Evolutionary conservation across 2,797 vertebrate species (phyloP), one percentile per base, ranked within the genome.

Genomic region (Sardinella longiceps): DNA sequence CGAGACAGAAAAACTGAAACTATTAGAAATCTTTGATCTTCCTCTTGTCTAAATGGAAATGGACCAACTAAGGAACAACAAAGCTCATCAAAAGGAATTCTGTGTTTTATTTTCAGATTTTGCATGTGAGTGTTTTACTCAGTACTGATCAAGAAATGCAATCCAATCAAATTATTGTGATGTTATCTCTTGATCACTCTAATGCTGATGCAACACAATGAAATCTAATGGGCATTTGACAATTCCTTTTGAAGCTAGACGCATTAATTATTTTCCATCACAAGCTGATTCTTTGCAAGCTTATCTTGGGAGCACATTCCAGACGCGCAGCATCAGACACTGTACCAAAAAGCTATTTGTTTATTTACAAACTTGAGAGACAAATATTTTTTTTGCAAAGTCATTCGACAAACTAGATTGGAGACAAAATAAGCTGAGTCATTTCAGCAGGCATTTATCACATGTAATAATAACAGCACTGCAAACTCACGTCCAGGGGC

Each of bases 401-500:
- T 37, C 66, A 37, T 33, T 15, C 30, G 20, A 14, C 66, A 33
- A 0, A 5, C 28, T 70, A 18, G 30, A 10, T 70, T 37, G 30
- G 7, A 30, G 1, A 10, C 23, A 60, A 12, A 66, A 5, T 3
- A 66, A 66, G 60, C 28, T 30, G 9, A 33, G 25, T 10, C 10
- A 63, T 66, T 66, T 66, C 28, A 66, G 28, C 60, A 14, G 60
- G 28, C 25, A 66, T 14, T 30, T 66, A 66, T 10, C 60, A 66
- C 60, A 63, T 28, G 58, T 63, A 25, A 63, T 3, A n/a, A n/a
- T 63, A 6, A 30, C 28, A 7, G 25, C 0, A 33, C 14, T 10
- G 58, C 5, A 23, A 12, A 88, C 90, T 33, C 77, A 91, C 91
- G 46, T 87, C 90, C 91, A 92, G n/a, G 88, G 89, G 66, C 92